These are phyloP conservation scores for Lutjanus erythropterus DNA, from an alignment of 2,113 vertebrate genomes.

Conservation along the genomic window DNA sequence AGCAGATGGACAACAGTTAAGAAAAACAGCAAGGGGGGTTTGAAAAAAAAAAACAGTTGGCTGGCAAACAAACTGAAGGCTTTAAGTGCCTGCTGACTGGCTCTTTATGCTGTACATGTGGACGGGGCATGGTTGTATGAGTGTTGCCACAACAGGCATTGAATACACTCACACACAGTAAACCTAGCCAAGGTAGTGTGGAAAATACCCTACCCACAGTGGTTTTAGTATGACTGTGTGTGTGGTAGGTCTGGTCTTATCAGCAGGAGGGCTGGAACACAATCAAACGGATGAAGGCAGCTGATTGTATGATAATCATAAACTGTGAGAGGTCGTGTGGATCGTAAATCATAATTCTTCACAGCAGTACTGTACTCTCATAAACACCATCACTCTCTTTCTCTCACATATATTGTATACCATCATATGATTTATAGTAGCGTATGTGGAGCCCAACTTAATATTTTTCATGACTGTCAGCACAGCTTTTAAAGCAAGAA, in stretches of 20 bases:
- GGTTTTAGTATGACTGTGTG: not conserved
- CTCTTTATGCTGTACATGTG: constrained; percentile 25
- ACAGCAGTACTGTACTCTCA: not conserved
- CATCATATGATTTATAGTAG: not conserved
- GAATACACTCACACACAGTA: constrained; percentile 7
- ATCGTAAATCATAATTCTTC: not conserved
- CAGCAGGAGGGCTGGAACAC: constrained; percentile 17
- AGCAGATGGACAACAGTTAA: constrained; percentile 40
- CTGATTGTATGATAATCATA: constrained; percentile 2
- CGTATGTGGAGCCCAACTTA: too few species aligned
- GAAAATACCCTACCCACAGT: not conserved
- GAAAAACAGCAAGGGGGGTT: constrained; percentile 2
- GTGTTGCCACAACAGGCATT: constrained; percentile 34
- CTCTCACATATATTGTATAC: not conserved
- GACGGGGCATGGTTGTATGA: not conserved
- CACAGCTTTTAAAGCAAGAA: too few species aligned
- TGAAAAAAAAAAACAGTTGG: not conserved
- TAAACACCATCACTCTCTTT: not conserved
- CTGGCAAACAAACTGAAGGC: constrained; percentile 27
- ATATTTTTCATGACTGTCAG: too few species aligned
- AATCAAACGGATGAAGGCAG: not conserved
- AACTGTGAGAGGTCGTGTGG: not conserved
- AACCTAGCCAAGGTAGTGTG: not conserved
- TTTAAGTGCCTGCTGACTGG: constrained; percentile 12
- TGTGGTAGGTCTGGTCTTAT: constrained; percentile 6